Conservation (phyloP, 92 coral and sea anemone species). For the Phymanthus crucifer region DNA sequence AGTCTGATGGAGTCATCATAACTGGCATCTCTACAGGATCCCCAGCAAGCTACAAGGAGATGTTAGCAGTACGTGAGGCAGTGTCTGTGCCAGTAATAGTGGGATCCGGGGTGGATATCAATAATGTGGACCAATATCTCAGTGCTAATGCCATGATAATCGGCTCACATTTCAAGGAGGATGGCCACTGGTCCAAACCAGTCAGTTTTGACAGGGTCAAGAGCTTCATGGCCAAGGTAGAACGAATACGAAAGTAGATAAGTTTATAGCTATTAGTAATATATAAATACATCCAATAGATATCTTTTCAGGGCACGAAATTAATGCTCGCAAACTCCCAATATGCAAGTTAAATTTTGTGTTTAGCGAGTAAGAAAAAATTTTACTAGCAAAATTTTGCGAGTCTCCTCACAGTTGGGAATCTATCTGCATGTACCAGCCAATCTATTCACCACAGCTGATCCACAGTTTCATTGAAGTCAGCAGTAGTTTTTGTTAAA, state of each 20-base stretch:
- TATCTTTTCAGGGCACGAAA: too few relatives aligned
- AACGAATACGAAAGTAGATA: slow-evolving; percentile 71
- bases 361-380: too few relatives aligned
- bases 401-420: too few relatives aligned
- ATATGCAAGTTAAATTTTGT: too few relatives aligned
- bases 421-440: too few relatives aligned
- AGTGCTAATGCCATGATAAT: slow-evolving; percentile 83
- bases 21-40: slow-evolving; percentile 89
- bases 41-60: slow-evolving; percentile 84
- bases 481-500: too few relatives aligned
- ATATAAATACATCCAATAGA: too few relatives aligned
- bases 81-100: slow-evolving; percentile 81
- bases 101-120: slow-evolving; percentile 91
- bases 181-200: slow-evolving; percentile 93
- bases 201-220: slow-evolving; percentile 75
- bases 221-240: slow-evolving; percentile 96
- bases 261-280: too few relatives aligned
- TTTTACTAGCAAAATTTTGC: too few relatives aligned
- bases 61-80: slow-evolving; percentile 77
- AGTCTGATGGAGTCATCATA: slow-evolving; percentile 86
- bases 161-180: slow-evolving; percentile 93
- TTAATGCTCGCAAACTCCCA: too few relatives aligned
- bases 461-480: too few relatives aligned
- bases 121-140: slow-evolving; percentile 77
- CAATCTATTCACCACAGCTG: too few relatives aligned